Percentiles rank a stretch among this genome's conserved stretches.
Evolutionary conservation across 2,113 vertebrate genomes (phyloP).

Genomic region (Euleptes europaea): DNA sequence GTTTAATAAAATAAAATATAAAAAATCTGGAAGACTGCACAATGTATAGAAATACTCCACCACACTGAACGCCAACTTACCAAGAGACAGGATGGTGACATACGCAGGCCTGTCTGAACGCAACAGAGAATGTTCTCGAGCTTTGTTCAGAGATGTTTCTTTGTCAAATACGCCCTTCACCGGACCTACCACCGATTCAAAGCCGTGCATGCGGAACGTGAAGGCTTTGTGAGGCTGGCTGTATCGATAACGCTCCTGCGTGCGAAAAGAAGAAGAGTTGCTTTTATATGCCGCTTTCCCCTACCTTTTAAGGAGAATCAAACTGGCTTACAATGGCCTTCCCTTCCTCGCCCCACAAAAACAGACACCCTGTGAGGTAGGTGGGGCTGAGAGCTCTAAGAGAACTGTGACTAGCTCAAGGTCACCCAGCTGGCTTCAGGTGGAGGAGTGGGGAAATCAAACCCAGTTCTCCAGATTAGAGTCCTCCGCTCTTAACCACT

Average conservation of each 20-base stretch:
- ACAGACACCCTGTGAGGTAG: too few species aligned
- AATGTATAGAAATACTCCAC: background rate
- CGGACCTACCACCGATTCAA: constrained; percentile 94
- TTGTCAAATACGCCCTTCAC: constrained; percentile 99
- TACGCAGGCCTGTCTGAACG: constrained; percentile 95
- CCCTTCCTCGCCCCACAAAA: too few species aligned
- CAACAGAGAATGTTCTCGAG: constrained; percentile 93
- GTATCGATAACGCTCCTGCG: constrained; percentile 92
- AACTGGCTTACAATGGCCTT: too few species aligned
- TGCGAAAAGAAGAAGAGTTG: background rate
- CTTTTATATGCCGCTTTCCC: too few species aligned
- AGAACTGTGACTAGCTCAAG: too few species aligned
- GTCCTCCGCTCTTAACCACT: too few species aligned
- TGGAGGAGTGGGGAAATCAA: too few species aligned
- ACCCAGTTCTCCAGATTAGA: too few species aligned
- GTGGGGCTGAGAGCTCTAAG: too few species aligned
- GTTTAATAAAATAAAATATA: background rate
- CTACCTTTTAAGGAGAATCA: too few species aligned
- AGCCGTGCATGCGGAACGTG: constrained; percentile 96
- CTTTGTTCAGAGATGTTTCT: constrained; percentile 97
- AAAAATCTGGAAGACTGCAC: too few species aligned
- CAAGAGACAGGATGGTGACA: constrained; percentile 96
- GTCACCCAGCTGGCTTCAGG: too few species aligned
- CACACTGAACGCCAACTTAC: constrained; percentile 68
- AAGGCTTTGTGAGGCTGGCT: constrained; percentile 98